These are phyloP conservation scores for Drosophila triauraria DNA, from an alignment of 1,140 invertebrate species.

Conservation along the genomic window DNA sequence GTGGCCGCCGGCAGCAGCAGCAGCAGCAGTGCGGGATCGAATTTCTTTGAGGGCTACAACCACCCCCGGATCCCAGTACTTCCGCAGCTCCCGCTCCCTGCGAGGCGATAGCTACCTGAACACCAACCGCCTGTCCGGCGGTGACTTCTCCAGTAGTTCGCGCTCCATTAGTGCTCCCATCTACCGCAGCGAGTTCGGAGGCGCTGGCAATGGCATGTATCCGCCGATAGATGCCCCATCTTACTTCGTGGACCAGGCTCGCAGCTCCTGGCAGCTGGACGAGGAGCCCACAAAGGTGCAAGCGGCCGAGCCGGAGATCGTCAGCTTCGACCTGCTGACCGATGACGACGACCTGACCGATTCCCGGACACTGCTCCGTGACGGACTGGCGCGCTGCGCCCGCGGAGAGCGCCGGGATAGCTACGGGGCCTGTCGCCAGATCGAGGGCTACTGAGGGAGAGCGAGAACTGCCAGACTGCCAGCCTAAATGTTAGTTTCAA, in stretches of 20 bases:
- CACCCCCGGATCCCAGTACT: conserved; percentile 62
- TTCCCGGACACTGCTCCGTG: conserved; percentile 86
- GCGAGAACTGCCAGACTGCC: conserved; percentile 66
- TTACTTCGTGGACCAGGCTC: conserved; percentile 57
- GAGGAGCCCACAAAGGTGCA: conserved; percentile 68
- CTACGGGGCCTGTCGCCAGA: conserved; percentile 86
- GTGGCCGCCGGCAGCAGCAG: conserved; percentile 24
- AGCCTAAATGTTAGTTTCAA: conserved; percentile 54
- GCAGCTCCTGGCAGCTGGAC: conserved; percentile 63
- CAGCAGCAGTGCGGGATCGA: conserved; percentile 47
- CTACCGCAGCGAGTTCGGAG: conserved; percentile 52
- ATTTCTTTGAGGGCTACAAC: conserved; percentile 64
- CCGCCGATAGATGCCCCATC: conserved; percentile 69
- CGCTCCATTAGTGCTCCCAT: conserved; percentile 65
- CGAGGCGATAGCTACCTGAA: conserved; percentile 68
- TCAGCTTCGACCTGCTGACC: conserved; percentile 70
- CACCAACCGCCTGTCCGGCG: conserved; percentile 60
- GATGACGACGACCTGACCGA: conserved; percentile 59
- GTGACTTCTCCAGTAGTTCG: conserved; percentile 10
- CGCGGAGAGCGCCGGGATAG: conserved; percentile 87
- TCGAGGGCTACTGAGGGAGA: conserved; percentile 74
- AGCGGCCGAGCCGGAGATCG: conserved; percentile 52
- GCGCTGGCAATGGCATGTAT: conserved; percentile 48
- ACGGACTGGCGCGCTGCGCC: conserved; percentile 88
- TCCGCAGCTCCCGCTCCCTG: conserved; percentile 75